Conservation (phyloP, 2,113 vertebrate genomes). For the Hystrix cristata region DNA sequence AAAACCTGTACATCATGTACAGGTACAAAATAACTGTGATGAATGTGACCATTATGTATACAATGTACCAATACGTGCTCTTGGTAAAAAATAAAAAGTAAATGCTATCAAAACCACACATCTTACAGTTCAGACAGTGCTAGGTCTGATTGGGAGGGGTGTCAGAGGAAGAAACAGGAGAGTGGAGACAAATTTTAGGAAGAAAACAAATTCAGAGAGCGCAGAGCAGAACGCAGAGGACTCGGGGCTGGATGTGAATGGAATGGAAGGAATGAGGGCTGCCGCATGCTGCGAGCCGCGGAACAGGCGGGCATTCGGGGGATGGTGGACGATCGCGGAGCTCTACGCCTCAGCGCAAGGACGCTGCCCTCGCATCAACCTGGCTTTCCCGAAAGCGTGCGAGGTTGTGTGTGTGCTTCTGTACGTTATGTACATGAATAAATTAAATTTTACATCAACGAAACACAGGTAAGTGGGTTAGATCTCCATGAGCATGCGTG, state of each 20-base stretch:
- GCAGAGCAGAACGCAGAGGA: not conserved
- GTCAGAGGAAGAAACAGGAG: not conserved
- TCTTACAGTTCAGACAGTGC: not conserved
- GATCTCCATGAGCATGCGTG: not conserved
- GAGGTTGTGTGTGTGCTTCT: not conserved
- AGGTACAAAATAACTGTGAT: too few species aligned
- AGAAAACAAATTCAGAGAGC: not conserved
- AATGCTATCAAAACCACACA: not conserved
- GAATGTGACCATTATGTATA: too few species aligned
- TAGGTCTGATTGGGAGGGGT: not conserved
- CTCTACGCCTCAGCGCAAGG: not conserved
- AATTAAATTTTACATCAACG: not conserved
- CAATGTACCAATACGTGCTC: too few species aligned
- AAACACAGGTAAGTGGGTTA: not conserved
- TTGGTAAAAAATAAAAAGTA: too few species aligned
- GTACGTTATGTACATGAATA: not conserved
- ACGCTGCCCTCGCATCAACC: not conserved
- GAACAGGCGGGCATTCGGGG: not conserved
- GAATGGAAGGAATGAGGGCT: not conserved
- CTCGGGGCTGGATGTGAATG: fast-evolving
- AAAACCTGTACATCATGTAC: too few species aligned
- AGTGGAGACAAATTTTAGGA: not conserved
- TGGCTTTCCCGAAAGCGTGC: not conserved
- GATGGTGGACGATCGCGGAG: not conserved
- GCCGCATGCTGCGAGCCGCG: not conserved